Percentiles rank a stretch among this genome's conserved stretches.
Evolutionary conservation across 2,797 vertebrate species (phyloP).

Genomic region (Halcyon badia): DNA sequence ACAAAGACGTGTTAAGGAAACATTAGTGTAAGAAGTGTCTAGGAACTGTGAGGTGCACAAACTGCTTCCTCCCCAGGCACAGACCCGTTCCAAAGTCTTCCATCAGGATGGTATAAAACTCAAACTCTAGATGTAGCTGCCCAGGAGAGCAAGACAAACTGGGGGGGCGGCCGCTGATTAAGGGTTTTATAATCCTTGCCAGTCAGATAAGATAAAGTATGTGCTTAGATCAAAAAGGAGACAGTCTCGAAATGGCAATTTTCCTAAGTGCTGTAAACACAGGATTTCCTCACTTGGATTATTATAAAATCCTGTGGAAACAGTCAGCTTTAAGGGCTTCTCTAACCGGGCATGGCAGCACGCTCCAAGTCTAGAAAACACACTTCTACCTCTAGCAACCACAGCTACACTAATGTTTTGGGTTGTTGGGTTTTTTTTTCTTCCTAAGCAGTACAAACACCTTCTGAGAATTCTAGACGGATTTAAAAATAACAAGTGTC

Average conservation of each 20-base stretch:
- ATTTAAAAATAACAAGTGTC: not conserved
- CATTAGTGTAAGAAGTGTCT: not conserved
- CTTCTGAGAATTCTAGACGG: not conserved
- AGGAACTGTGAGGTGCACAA: not conserved
- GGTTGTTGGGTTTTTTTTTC: too few species aligned
- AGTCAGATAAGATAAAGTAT: constrained; percentile 15
- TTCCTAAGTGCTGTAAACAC: constrained; percentile 23
- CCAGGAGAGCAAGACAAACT: not conserved
- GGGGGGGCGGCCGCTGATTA: not conserved
- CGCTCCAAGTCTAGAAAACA: not conserved
- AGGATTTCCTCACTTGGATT: constrained; percentile 62
- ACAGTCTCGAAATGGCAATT: constrained; percentile 29
- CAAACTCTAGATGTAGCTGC: not conserved
- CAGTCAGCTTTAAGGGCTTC: not conserved
- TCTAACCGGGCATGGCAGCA: not conserved
- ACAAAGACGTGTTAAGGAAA: not conserved
- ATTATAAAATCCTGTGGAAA: constrained; percentile 31
- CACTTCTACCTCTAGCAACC: not conserved
- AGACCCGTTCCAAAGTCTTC: not conserved
- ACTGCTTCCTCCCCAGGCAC: not conserved
- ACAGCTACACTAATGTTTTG: not conserved
- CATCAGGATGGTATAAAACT: not conserved
- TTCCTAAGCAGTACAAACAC: not conserved
- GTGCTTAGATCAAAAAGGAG: not conserved
- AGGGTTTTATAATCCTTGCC: constrained; percentile 13